A percentile compares a stretch with the other conserved stretches of the same genome.
These are phyloP conservation scores for Nymphalis urticae DNA, from an alignment of 2,888 invertebrate genomes.

Conservation along the genomic window DNA sequence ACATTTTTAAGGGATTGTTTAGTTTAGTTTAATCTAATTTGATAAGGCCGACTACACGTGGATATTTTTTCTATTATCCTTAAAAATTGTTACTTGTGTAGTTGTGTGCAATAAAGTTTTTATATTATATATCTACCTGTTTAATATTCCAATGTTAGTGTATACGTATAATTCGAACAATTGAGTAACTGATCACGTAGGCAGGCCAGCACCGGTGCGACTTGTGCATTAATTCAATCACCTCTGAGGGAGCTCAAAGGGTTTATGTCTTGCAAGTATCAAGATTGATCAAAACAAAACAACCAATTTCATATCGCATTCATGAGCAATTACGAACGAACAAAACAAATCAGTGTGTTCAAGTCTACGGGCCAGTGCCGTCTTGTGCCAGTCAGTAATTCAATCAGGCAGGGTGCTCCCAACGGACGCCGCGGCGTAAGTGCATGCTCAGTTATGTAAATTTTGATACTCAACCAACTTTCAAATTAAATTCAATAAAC, in stretches of 20 bases:
- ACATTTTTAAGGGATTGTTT: no score
- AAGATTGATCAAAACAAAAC: no score
- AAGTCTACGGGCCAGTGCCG: slow-evolving; percentile 21
- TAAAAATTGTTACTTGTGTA: no score
- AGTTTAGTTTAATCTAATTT: no score
- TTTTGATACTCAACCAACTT: slow-evolving; percentile 42
- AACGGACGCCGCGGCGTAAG: slow-evolving; percentile 40
- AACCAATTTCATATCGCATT: no score
- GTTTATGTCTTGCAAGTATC: background rate
- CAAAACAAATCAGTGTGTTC: background rate
- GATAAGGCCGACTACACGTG: no score
- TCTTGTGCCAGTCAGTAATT: slow-evolving; percentile 67
- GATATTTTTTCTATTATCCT: no score
- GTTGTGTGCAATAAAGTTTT: no score
- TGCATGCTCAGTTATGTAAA: slow-evolving; percentile 68
- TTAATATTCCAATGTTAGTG: background rate
- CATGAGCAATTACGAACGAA: no score
- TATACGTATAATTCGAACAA: background rate
- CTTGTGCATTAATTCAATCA: slow-evolving; percentile 5
- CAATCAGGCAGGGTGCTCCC: slow-evolving; percentile 65
- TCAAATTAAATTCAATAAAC: slow-evolving; percentile 30
- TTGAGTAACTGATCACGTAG: slow-evolving; percentile 58
- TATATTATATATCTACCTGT: no score
- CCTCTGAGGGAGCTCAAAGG: background rate
- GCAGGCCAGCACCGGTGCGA: slow-evolving; percentile 48